These are phyloP conservation scores for Nycticorax nycticorax DNA, from an alignment of 2,113 vertebrate genomes.

Conservation along the genomic window DNA sequence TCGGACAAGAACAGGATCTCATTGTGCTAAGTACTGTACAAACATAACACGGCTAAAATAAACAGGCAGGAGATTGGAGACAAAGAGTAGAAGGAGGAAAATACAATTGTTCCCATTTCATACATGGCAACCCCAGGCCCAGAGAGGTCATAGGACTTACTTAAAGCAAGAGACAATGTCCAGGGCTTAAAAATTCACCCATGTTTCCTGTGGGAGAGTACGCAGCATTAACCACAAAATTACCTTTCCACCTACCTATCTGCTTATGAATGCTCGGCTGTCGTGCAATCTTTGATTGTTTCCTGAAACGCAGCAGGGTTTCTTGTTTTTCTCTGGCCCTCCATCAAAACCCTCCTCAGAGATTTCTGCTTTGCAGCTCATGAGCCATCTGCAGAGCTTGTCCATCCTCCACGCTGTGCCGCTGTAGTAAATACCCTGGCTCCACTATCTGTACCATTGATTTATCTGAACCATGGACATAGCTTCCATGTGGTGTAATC, in stretches of 20 bases:
- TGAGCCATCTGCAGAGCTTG: neutral
- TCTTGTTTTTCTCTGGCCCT: neutral
- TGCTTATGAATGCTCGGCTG: neutral
- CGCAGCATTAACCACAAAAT: neutral
- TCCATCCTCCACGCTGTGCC: neutral
- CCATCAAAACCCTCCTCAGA: neutral
- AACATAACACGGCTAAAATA: constrained; percentile 41
- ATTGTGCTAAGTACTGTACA: constrained; percentile 50
- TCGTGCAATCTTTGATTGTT: neutral
- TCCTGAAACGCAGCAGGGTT: neutral
- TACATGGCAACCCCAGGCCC: neutral
- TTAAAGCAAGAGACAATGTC: neutral
- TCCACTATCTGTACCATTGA: neutral
- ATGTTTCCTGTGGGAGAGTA: neutral
- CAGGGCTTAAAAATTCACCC: constrained; percentile 2
- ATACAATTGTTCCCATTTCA: neutral
- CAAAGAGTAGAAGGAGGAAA: neutral
- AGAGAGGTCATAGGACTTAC: neutral
- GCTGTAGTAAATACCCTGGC: neutral
- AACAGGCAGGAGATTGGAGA: neutral
- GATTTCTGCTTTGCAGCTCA: neutral
- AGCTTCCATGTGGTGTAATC: neutral
- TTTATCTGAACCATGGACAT: neutral
- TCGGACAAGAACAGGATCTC: constrained; percentile 47
- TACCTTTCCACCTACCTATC: neutral